Conservation (phyloP, 2,113 vertebrate species). For the Galeopterus variegatus region DNA sequence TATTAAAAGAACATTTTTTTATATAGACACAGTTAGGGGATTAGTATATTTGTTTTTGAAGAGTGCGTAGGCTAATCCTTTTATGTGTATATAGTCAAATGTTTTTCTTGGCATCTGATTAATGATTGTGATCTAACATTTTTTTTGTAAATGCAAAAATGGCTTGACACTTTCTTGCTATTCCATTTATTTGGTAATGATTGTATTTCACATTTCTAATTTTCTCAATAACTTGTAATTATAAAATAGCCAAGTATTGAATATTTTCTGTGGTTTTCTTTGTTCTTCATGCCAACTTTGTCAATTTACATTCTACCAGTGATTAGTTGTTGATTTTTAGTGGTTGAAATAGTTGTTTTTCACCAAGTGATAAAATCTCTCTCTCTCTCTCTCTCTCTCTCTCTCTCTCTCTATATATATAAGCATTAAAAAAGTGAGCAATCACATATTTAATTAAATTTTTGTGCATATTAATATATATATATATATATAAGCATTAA, state of each 20-base stretch:
- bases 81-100: neutral
- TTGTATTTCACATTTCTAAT: neutral
- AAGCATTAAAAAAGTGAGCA: neutral
- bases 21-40: neutral
- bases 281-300: neutral
- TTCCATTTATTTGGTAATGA: slow-evolving; percentile 1
- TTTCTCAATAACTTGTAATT: slow-evolving; percentile 9
- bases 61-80: neutral
- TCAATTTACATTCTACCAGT: neutral
- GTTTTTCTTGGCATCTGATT: neutral
- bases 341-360: neutral
- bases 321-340: neutral
- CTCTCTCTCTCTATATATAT: no score
- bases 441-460: neutral
- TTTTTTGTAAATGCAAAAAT: neutral
- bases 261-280: neutral
- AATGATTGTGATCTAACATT: neutral
- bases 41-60: slow-evolving; percentile 14
- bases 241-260: neutral
- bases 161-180: neutral
- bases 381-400: no score
- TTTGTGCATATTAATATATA: neutral
- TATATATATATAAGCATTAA: neutral
- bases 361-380: neutral
- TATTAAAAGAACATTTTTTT: neutral